Conservation (phyloP, 30 jellyfish, hydroid and myxozoan genomes). For the Sanderia malayensis region DNA sequence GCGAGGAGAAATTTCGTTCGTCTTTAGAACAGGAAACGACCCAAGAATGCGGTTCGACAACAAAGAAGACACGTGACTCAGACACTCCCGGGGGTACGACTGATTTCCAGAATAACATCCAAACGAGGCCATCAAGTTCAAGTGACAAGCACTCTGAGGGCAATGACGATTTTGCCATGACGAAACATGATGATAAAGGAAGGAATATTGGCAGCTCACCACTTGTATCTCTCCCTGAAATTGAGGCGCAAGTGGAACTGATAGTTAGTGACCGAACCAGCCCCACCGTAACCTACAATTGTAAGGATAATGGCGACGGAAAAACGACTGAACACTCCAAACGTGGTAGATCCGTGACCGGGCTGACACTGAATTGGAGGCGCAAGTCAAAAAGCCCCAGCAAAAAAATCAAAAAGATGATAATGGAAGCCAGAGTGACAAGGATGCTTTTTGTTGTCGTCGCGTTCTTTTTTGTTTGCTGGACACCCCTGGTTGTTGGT, state of each 20-base stretch:
- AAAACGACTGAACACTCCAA: neutral
- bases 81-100: slow-evolving; percentile 2
- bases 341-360: neutral
- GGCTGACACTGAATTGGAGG: neutral
- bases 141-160: neutral
- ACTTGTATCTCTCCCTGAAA: neutral
- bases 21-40: neutral
- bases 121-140: neutral
- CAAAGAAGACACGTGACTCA: neutral
- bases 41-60: neutral
- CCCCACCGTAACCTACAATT: neutral
- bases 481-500: slow-evolving; percentile 96
- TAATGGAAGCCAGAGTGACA: slow-evolving; percentile 78
- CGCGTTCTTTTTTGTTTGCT: slow-evolving; percentile 76
- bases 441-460: slow-evolving; percentile 87
- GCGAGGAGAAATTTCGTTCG: neutral
- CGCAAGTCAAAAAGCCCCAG: slow-evolving; percentile 20
- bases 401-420: slow-evolving; percentile 36
- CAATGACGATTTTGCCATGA: neutral
- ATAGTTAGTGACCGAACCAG: neutral
- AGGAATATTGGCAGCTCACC: neutral
- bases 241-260: neutral
- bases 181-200: neutral
- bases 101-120: neutral
- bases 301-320: neutral